Base-by-base conservation (phyloP, 2,797 vertebrate genomes). In the Clarias pachynema region DNA sequence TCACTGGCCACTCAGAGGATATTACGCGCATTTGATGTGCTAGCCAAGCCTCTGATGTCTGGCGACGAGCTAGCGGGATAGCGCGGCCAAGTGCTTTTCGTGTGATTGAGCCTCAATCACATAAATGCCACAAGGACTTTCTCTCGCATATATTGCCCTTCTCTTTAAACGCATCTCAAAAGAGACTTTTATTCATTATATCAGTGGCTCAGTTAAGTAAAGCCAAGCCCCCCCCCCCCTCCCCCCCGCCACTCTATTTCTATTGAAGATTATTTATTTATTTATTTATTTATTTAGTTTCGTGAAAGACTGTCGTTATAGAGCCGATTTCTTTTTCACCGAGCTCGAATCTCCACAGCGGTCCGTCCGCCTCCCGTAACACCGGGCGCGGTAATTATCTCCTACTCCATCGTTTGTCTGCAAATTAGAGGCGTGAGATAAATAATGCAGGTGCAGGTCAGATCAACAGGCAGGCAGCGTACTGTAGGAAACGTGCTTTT, bases 381-480 rank as follows among this genome's bases (percentile, higher is more conserved):
- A 24, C 31, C 0, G 22, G 16, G 22, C 75, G 60, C 37, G 29
- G 20, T 82, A 72, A 86, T 86, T 82, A 78, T 77, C 63, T 78
- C 56, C 3, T 65, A 65, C 69, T 86, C 56, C 16, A 77, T 66
- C 75, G 66, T 82, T 86, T 78, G 69, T 69, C n/a, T 72, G 34
- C 72, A 82, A 78, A 68, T 79, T 60, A 78, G 81, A 81, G 77
- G 57, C 29, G 53, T 68, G 79, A 77, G 20, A 82, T 81, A 75
- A 82, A 86, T 75, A 82, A 86, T 82, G 62, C 29, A 81, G 60
- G 49, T 63, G 53, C 59, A 77, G 49, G 81, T 81, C 79, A 15
- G 15, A n/a, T 68, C 65, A 40, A 22, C 75, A 60, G 75, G 57
- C 75, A n/a, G 57, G 57, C 31, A 60, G 37, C 75, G 37, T 24